Base-by-base conservation (phyloP, 2,113 vertebrate genomes). In the Datnioides undecimradiatus region DNA sequence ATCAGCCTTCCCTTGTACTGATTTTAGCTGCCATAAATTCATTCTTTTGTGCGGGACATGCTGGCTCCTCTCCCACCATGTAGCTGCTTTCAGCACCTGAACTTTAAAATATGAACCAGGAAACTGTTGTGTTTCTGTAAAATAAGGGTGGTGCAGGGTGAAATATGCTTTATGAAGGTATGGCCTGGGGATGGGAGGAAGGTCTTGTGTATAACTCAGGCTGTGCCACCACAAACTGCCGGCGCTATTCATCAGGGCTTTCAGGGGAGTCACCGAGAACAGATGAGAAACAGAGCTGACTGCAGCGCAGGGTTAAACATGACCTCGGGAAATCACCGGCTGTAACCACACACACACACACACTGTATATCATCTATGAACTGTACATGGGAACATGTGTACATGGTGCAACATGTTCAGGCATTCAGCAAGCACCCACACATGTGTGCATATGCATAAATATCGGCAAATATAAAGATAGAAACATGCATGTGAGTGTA, bases 101-200 rank as follows among this genome's bases (percentile, higher is more conserved):
- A 78, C 88, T 90, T 82, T 92, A 83, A 94, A 92, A 92, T 91
- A 90, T 86, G 87, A 88, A 84, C 51, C 86, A 75, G 85, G 86
- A 89, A 87, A 54, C 65, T 74, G 21, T 76, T 76, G 71, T 54
- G 68, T 87, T 83, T 87, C 69, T 87, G 87, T 80, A 73, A 77
- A 72, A 68, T 67, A 40, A 68, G 66, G 49, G 58, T 69, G 77
- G 36, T 59, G 83, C 23, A 33, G 68, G 79, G 43, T 88, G 79
- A 84, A 79, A 65, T 78, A 71, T 88, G 76, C 54, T 92, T 91
- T 83, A 84, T 88, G 65, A 85, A 76, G 80, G 73, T 67, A 36
- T 73, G 60, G 82, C 76, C 84, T 59, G 63, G 80, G 75, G 75
- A 90, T 77, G 85, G 86, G 77, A 86, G 46, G 84, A 91, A 90